These are phyloP conservation scores for Microplitis mediator DNA, from an alignment of 1,140 invertebrate genomes.

Conservation along the genomic window DNA sequence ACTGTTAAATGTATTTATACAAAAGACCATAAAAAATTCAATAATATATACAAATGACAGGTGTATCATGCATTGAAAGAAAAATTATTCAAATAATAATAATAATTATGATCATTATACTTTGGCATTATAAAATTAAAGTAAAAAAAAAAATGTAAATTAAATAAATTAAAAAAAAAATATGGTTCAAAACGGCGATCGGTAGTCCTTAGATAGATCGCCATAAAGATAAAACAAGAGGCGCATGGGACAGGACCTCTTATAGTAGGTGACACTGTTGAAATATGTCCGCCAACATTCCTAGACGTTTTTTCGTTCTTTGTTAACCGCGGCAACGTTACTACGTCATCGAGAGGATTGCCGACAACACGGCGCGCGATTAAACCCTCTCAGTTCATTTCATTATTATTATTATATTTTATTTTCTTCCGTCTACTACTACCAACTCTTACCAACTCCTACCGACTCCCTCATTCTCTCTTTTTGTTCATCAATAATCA, in stretches of 20 bases:
- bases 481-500: too few species aligned
- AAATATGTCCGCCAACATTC: slow-evolving; percentile 55
- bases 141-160: background rate
- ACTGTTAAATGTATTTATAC: too few species aligned
- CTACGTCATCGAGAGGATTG: slow-evolving; percentile 46
- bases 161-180: background rate
- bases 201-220: background rate
- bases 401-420: background rate
- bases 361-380: slow-evolving; percentile 1
- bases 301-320: slow-evolving; percentile 53
- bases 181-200: slow-evolving; percentile 2
- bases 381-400: background rate
- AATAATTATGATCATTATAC: background rate
- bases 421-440: too few species aligned
- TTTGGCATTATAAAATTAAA: too few species aligned
- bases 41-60: too few species aligned
- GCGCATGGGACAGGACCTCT: slow-evolving; percentile 29
- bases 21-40: too few species aligned
- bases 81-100: background rate
- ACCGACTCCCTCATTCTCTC: too few species aligned
- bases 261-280: slow-evolving; percentile 53
- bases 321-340: slow-evolving; percentile 48
- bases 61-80: too few species aligned
- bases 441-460: too few species aligned
- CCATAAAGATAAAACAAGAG: slow-evolving; percentile 11